phyloP scores from a whole-genome alignment of 2,888 invertebrate genomes.

The Colostygia pectinataria region DNA sequence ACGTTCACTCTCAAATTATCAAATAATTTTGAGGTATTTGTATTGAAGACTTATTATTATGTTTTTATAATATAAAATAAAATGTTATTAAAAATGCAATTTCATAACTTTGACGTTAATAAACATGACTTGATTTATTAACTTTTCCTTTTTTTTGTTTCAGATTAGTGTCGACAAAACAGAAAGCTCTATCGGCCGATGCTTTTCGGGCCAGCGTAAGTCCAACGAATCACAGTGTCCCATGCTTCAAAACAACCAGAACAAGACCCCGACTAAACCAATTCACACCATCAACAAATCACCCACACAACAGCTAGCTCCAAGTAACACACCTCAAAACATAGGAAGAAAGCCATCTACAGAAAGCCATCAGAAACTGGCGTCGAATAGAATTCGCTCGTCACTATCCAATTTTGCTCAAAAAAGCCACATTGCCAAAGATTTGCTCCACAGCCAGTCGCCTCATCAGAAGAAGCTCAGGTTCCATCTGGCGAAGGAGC shows the following conservation, averaged over 20 bases:
- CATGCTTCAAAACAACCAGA: constrained; percentile 80
- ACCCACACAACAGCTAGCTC: constrained; percentile 60
- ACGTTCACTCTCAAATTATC: too few species aligned
- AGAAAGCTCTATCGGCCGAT: constrained; percentile 83
- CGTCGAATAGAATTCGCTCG: constrained; percentile 70
- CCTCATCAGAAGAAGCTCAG: constrained; percentile 91
- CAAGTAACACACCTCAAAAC: constrained; percentile 68
- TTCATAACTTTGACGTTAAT: too few species aligned
- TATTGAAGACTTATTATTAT: too few species aligned
- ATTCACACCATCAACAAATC: constrained; percentile 76
- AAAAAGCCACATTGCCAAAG: constrained; percentile 77
- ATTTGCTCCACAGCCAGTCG: constrained; percentile 81
- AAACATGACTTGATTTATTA: too few species aligned
- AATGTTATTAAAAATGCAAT: too few species aligned
- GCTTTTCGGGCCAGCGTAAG: constrained; percentile 86
- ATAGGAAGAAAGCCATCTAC: constrained; percentile 66
- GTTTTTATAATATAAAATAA: too few species aligned
- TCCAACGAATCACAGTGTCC: constrained; percentile 91
- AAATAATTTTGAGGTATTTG: too few species aligned
- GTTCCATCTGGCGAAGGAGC: constrained; percentile 93
- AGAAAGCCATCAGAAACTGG: constrained; percentile 65
- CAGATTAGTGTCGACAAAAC: constrained; percentile 87
- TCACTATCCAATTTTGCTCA: constrained; percentile 77
- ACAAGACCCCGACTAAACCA: constrained; percentile 75
- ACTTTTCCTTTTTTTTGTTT: too few species aligned